These are phyloP conservation scores for Drosophila insularis DNA, from an alignment of 1,140 invertebrate genomes.

Conservation along the genomic window DNA sequence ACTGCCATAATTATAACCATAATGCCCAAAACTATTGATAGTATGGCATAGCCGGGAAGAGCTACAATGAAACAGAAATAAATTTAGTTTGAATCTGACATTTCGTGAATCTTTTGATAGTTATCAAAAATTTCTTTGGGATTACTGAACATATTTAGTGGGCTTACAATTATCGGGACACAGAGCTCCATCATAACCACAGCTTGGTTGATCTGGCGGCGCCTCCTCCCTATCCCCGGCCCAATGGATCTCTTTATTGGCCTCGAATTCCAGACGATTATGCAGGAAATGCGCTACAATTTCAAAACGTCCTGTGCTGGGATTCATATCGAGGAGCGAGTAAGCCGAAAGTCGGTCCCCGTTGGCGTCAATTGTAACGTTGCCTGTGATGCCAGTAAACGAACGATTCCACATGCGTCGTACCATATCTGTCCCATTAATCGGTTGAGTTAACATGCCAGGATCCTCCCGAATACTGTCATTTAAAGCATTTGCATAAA, in stretches of 20 bases:
- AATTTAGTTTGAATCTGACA: not conserved
- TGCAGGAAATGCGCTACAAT: constrained; percentile 82
- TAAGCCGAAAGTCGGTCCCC: constrained; percentile 96
- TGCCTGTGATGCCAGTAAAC: constrained; percentile 92
- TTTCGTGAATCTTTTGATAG: not conserved
- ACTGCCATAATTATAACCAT: constrained; percentile 90
- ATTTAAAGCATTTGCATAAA: constrained; percentile 95
- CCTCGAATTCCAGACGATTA: constrained; percentile 86
- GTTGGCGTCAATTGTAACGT: constrained; percentile 94
- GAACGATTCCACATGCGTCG: constrained; percentile 95
- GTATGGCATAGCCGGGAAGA: constrained; percentile 92
- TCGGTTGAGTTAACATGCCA: constrained; percentile 83
- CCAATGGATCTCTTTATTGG: constrained; percentile 92
- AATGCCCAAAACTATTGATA: constrained; percentile 92
- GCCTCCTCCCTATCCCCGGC: constrained; percentile 88
- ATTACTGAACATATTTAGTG: not conserved
- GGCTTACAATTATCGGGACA: constrained; percentile 90
- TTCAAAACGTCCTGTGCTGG: constrained; percentile 90
- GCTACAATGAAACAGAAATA: constrained; percentile 83
- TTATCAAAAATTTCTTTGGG: too few relatives aligned
- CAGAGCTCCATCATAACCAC: constrained; percentile 95
- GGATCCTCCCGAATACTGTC: constrained; percentile 89
- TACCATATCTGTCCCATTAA: constrained; percentile 87
- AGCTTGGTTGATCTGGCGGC: constrained; percentile 92
- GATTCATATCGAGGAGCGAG: constrained; percentile 94